Base-by-base conservation (phyloP, 2,888 invertebrate species). In the Cetonia aurata region DNA sequence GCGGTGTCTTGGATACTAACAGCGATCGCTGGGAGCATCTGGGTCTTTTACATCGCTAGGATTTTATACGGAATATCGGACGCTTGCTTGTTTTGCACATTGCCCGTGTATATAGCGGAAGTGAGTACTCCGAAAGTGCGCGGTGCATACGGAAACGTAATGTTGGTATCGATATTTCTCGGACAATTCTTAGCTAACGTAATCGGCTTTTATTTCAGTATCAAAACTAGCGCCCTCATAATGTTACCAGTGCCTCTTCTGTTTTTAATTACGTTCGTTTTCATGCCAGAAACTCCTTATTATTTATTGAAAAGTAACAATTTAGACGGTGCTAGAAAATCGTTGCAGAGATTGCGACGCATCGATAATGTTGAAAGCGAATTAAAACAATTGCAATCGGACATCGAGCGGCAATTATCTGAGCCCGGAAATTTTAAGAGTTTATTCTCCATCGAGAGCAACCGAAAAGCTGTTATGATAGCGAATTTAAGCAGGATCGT, bases 201-300 rank as follows among this genome's bases (percentile, higher is more conserved):
- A 79, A 86, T 89, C 75, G 89, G 89, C n/a, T 87, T 88, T 6
- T 88, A 86, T 80, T 87, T 87, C 25, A 82, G 85, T 72, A 87
- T 89, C 82, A 79, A 80, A 74, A 82, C 81, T 19, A 84, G 89
- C 73, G 88, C 88, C 66, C 84, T 84, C 69, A 86, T 89, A 80
- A 89, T 89, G 79, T 83, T 89, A 75, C 80, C 87, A 73, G 83
- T 90, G 68, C 89, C 90, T 10, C 81, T 89, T 37, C 76, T 88
- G 48, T 88, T 89, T 77, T 81, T 90, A 37, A 67, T 88, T 13
- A 83, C 86, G 17, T 88, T 91, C 80, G 25, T 65, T 3, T 72
- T 74, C 17, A 79, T 82, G 79, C 82, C 83, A 0, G 83, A 83
- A 75, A 78, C 79, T 1, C 83, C 83, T 1, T 83, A 83, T 69